Evolutionary conservation across 2,113 vertebrate species (phyloP).

Genomic region (Chloebia gouldiae): DNA sequence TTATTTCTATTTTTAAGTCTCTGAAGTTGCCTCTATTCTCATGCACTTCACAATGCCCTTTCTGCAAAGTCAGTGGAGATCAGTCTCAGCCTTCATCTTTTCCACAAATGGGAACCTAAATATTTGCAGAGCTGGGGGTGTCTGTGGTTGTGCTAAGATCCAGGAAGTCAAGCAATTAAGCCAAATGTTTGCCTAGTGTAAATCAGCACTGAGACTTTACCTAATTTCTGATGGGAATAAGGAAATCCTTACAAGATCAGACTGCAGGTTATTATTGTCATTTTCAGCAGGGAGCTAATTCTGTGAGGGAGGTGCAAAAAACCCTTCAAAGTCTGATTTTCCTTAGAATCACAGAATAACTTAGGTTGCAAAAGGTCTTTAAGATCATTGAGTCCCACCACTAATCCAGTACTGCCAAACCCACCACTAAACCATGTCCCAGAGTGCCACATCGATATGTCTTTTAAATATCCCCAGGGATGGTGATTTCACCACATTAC

Average conservation of each 20-base stretch:
- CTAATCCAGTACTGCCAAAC: not conserved
- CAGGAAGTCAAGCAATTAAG: constrained; percentile 12
- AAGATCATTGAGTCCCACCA: not conserved
- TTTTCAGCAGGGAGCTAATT: constrained; percentile 12
- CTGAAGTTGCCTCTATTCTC: constrained; percentile 25
- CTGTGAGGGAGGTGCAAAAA: not conserved
- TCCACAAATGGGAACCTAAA: constrained; percentile 3
- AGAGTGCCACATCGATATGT: not conserved
- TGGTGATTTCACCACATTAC: not conserved
- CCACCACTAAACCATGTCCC: not conserved
- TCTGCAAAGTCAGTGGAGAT: constrained; percentile 25
- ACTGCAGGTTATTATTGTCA: not conserved
- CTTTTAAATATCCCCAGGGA: not conserved
- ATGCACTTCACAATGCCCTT: constrained; percentile 35
- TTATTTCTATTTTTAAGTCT: constrained; percentile 44
- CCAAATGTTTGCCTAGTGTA: not conserved
- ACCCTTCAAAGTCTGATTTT: not conserved
- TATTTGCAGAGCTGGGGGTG: not conserved
- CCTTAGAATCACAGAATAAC: not conserved
- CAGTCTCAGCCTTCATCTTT: constrained; percentile 2
- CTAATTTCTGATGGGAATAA: constrained; percentile 22
- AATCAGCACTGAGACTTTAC: not conserved
- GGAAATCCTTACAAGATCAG: not conserved
- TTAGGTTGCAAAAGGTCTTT: not conserved
- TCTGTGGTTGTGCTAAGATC: not conserved